Conservation (phyloP, 53 echinoderm and acorn worm genomes). For the Apostichopus leukothele region DNA sequence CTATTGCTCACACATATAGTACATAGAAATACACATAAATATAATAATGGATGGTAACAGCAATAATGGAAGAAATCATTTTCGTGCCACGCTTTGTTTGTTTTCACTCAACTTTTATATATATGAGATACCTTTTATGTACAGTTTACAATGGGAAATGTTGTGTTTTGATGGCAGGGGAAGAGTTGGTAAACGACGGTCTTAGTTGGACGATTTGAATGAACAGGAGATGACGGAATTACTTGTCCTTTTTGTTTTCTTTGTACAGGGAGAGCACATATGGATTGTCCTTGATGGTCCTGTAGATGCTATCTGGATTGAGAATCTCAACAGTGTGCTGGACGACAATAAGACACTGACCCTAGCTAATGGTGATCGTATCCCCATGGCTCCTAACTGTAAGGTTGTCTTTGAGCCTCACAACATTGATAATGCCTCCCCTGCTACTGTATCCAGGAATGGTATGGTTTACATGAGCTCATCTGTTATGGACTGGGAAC, state of each 20-base stretch:
- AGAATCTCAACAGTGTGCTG: slow-evolving; percentile 96
- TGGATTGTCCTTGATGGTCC: slow-evolving; percentile 98
- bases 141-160: too few species aligned
- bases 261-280: slow-evolving; percentile 86
- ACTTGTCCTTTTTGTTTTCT: background rate
- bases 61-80: too few species aligned
- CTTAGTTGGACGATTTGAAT: too few species aligned
- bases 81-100: too few species aligned
- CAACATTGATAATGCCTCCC: slow-evolving; percentile 98
- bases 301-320: slow-evolving; percentile 98
- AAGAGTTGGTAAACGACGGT: too few species aligned
- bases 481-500: slow-evolving; percentile 97
- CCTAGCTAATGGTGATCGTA: slow-evolving; percentile 96
- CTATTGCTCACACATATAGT: too few species aligned
- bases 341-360: slow-evolving; percentile 99
- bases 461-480: slow-evolving; percentile 99
- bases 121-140: too few species aligned
- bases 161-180: too few species aligned
- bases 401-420: slow-evolving; percentile 97
- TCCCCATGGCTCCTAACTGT: slow-evolving; percentile 96
- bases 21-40: too few species aligned
- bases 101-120: too few species aligned
- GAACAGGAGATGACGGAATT: too few species aligned
- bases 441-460: slow-evolving; percentile 94
- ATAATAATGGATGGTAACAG: too few species aligned